Conservation (phyloP, 2,888 invertebrate genomes). For the Xylota segnis region DNA sequence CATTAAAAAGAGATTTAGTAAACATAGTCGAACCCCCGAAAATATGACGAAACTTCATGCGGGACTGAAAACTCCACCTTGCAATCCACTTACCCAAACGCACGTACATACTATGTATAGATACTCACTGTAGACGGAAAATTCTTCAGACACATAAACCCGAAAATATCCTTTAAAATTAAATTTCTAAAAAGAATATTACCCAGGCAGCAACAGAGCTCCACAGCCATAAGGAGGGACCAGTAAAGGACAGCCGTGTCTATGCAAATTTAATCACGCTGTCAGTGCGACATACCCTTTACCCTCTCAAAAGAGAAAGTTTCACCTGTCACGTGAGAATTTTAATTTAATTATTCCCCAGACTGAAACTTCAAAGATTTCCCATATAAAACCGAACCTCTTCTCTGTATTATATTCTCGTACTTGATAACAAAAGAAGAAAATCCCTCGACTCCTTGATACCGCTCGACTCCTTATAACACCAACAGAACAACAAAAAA, state of each 20-base stretch:
- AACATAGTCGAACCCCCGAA: neutral
- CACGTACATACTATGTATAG: too few relatives aligned
- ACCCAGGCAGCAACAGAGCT: conserved; percentile 1
- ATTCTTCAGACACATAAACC: conserved; percentile 10
- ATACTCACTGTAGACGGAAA: neutral
- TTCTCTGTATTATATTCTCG: neutral
- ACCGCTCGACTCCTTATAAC: neutral
- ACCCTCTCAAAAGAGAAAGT: conserved; percentile 63
- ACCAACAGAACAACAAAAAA: conserved; percentile 11
- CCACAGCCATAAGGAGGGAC: conserved; percentile 37
- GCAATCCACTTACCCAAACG: neutral
- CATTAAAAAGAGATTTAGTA: neutral
- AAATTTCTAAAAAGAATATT: conserved; percentile 51
- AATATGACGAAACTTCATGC: neutral
- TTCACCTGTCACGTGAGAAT: conserved; percentile 76
- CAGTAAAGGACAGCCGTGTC: conserved; percentile 63
- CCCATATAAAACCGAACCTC: conserved; percentile 12
- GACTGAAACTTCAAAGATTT: conserved; percentile 67
- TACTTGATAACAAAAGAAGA: conserved; percentile 36
- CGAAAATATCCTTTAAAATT: conserved; percentile 46
- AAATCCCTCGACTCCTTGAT: conserved; percentile 49
- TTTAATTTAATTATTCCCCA: conserved; percentile 76
- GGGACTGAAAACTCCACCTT: neutral
- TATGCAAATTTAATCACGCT: conserved; percentile 75
- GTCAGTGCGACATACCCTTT: conserved; percentile 65